Evolutionary conservation across 2,888 invertebrate genomes (phyloP).

Genomic region (Exephanes ischioxanthus): DNA sequence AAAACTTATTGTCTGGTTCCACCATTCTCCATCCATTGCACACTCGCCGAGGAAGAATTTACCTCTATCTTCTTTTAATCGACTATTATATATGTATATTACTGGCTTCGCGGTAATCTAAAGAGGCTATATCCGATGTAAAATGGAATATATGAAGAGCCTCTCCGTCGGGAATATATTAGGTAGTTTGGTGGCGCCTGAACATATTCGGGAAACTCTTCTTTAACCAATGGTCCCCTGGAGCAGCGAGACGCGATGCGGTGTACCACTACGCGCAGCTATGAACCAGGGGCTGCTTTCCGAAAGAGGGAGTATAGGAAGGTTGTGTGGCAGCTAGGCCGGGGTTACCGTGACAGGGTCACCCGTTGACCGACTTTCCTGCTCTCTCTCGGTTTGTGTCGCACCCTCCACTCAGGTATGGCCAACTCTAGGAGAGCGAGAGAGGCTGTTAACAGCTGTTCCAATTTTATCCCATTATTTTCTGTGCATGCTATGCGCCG

Average conservation of each 20-base stretch:
- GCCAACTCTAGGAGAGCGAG: constrained; percentile 31
- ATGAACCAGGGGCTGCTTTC: constrained; percentile 46
- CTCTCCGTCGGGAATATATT: neutral
- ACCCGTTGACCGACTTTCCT: constrained; percentile 81
- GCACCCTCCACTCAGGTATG: constrained; percentile 36
- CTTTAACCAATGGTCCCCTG: constrained; percentile 43
- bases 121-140: no score
- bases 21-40: no score
- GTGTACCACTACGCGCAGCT: constrained; percentile 56
- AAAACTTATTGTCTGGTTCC: no score
- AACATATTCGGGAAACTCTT: neutral
- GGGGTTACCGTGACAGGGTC: constrained; percentile 79
- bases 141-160: no score
- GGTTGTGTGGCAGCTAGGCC: constrained; percentile 59
- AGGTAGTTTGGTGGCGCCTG: constrained; percentile 3
- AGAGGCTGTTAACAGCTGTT: constrained; percentile 12
- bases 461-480: constrained; percentile 52
- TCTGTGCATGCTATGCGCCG: constrained; percentile 15
- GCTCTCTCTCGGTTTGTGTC: constrained; percentile 24
- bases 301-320: constrained; percentile 41
- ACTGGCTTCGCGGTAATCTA: no score
- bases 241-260: constrained; percentile 45
- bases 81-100: no score
- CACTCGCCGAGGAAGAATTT: no score
- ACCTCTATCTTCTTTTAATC: no score